Conservation (phyloP, 1,140 invertebrate species). For the Pseudomyrmex flavicornis region DNA sequence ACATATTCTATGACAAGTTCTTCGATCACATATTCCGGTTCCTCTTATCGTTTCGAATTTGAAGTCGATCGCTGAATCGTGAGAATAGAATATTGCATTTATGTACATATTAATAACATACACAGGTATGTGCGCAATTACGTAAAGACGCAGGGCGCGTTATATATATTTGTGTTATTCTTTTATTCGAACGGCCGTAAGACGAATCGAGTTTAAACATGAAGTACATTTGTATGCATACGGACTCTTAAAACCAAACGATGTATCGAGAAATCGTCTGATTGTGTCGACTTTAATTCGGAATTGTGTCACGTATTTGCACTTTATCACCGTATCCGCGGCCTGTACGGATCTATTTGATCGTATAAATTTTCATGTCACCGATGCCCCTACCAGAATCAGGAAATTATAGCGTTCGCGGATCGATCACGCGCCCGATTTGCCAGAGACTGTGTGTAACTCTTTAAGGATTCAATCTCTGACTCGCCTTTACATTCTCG, state of each 20-base stretch:
- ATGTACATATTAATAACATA: neutral
- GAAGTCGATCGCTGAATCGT: conserved; percentile 7
- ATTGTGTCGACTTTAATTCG: conserved; percentile 50
- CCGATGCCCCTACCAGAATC: conserved; percentile 30
- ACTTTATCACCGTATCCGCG: conserved; percentile 32
- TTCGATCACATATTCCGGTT: neutral
- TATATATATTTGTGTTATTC: neutral
- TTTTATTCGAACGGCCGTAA: neutral
- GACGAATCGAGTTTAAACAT: conserved; percentile 8
- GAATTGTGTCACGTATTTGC: conserved; percentile 49
- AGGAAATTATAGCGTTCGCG: conserved; percentile 36
- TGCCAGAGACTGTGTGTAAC: neutral
- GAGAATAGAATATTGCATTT: conserved; percentile 34
- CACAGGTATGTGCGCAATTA: neutral
- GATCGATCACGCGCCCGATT: conserved; percentile 20
- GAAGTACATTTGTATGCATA: neutral
- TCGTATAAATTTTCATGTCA: conserved; percentile 36
- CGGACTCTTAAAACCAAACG: neutral
- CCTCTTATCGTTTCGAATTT: conserved; percentile 21
- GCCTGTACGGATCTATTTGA: conserved; percentile 17
- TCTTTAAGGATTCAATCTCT: neutral
- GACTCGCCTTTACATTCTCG: neutral
- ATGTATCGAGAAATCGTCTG: conserved; percentile 29
- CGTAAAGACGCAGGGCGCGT: too few species aligned
- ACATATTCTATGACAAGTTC: conserved; percentile 9